Evolutionary conservation across 1,140 invertebrate species (phyloP).

Genomic region (Orius insidiosus): DNA sequence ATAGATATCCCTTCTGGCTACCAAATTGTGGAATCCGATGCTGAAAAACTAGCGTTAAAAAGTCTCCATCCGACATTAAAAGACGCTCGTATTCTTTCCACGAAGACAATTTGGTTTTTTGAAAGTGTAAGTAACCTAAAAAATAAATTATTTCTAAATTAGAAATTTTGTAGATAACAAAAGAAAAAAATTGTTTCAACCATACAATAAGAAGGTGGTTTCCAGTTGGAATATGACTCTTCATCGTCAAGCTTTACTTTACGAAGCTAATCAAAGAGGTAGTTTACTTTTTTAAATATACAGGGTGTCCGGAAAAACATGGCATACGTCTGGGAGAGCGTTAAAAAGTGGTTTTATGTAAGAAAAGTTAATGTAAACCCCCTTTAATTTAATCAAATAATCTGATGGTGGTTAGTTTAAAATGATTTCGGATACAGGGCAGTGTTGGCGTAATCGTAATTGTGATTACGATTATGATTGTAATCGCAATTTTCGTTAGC

Average conservation of each 20-base stretch:
- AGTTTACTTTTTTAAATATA: conserved; percentile 5
- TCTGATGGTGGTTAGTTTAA: no score
- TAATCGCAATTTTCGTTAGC: no score
- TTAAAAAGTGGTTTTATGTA: no score
- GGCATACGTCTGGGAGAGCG: no score
- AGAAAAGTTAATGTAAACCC: no score
- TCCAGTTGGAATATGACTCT: conserved; percentile 38
- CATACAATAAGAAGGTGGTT: conserved; percentile 35
- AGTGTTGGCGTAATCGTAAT: no score
- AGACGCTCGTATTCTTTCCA: conserved; percentile 23
- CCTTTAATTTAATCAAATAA: no score
- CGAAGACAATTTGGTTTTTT: conserved; percentile 29
- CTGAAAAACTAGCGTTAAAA: conserved; percentile 25
- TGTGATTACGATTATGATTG: no score
- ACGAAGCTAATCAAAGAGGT: conserved; percentile 42
- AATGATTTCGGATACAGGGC: no score
- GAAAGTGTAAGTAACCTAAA: conserved; percentile 24
- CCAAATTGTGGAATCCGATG: conserved; percentile 34
- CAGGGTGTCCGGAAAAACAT: no score
- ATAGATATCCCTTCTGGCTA: conserved; percentile 39
- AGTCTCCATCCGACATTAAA: conserved; percentile 24
- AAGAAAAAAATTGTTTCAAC: conserved; percentile 29
- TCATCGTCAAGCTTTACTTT: conserved; percentile 34
- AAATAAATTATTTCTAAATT: neutral
- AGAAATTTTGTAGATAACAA: conserved; percentile 25